A percentile compares a stretch with the other conserved stretches of the same genome.
phyloP scores from a whole-genome alignment of 2,888 invertebrate genomes.

The Reticulitermes lucifugus region DNA sequence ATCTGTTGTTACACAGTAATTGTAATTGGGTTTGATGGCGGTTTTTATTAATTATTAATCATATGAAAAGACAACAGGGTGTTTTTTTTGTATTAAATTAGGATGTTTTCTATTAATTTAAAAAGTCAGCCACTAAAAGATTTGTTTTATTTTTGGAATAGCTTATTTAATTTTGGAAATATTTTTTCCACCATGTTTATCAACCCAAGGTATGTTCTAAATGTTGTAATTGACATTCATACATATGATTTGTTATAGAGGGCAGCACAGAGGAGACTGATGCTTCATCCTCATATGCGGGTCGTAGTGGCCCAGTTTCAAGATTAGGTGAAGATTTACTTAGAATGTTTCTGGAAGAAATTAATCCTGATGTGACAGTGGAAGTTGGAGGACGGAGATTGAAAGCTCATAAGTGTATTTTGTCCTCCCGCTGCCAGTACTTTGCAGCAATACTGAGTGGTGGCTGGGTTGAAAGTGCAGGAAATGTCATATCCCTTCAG shows the following conservation, averaged over 20 bases:
- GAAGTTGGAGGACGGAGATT: conserved; percentile 86
- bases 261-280: conserved; percentile 66
- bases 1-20: too few species aligned
- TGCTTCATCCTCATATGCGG: conserved; percentile 51
- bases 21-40: too few species aligned
- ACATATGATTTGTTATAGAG: conserved; percentile 54
- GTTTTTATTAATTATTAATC: too few species aligned
- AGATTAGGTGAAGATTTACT: conserved; percentile 88
- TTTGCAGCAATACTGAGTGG: conserved; percentile 93
- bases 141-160: too few species aligned
- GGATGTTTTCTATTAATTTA: too few species aligned
- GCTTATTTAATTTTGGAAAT: too few species aligned
- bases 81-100: too few species aligned
- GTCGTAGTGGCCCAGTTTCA: conserved; percentile 52
- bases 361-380: conserved; percentile 88
- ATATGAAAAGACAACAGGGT: too few species aligned
- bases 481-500: conserved; percentile 86
- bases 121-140: too few species aligned
- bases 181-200: too few species aligned
- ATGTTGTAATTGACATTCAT: too few species aligned
- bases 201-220: too few species aligned
- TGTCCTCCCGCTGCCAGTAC: conserved; percentile 91
- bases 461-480: conserved; percentile 83
- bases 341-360: conserved; percentile 91
- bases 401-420: conserved; percentile 91